phyloP scores from a whole-genome alignment of 92 coral and sea anemone genomes.

The Actinostola sp. region DNA sequence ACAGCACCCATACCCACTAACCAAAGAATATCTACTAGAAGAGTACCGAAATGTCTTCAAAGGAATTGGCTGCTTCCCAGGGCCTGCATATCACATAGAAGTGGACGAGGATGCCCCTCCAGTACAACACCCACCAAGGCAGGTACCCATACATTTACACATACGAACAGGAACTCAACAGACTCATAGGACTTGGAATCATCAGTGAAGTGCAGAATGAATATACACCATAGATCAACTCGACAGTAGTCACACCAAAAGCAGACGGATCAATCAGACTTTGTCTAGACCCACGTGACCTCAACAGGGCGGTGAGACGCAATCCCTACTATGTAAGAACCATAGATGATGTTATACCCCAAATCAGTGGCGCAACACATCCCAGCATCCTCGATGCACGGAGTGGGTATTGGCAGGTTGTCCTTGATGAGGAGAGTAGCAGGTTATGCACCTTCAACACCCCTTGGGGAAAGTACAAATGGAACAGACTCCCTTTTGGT shows the following conservation, averaged over 20 bases:
- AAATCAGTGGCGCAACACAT: slow-evolving; percentile 51
- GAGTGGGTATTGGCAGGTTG: slow-evolving; percentile 60
- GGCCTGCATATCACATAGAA: slow-evolving; percentile 60
- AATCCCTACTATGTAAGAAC: slow-evolving; percentile 35
- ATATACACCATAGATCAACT: slow-evolving; percentile 61
- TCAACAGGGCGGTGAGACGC: slow-evolving; percentile 48
- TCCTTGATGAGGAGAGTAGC: slow-evolving; percentile 54
- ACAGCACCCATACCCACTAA: slow-evolving; percentile 51
- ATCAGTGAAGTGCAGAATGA: slow-evolving; percentile 46
- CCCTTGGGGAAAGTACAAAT: slow-evolving; percentile 66
- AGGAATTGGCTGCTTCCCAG: slow-evolving; percentile 68
- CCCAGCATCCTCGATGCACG: slow-evolving; percentile 65
- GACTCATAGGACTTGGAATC: slow-evolving; percentile 43
- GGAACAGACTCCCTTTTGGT: slow-evolving; percentile 55
- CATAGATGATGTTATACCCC: slow-evolving; percentile 56
- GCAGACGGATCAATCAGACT: slow-evolving; percentile 54
- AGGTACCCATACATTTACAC: slow-evolving; percentile 58
- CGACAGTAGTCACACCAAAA: slow-evolving; percentile 47
- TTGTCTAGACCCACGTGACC: slow-evolving; percentile 65
- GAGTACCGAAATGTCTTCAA: slow-evolving; percentile 59
- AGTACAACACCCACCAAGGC: slow-evolving; percentile 68
- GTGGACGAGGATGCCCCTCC: slow-evolving; percentile 37
- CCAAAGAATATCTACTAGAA: slow-evolving; percentile 50
- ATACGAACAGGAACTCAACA: slow-evolving; percentile 43
- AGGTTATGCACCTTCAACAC: slow-evolving; percentile 60